phyloP scores from a whole-genome alignment of 2,888 invertebrate genomes.

The Griposia aprilina region DNA sequence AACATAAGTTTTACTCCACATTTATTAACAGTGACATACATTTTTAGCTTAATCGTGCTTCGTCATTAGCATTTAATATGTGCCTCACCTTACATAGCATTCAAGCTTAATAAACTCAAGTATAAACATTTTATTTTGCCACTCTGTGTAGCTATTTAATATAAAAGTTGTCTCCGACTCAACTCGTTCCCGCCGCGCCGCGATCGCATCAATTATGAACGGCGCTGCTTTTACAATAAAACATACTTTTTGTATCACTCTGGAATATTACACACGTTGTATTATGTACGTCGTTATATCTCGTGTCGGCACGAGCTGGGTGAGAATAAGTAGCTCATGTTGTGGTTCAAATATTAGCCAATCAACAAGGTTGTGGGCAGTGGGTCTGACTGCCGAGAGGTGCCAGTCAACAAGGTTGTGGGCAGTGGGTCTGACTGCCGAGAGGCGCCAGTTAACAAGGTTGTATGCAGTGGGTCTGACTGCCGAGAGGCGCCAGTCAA shows the following conservation, averaged over 20 bases:
- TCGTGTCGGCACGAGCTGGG: not conserved
- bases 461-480: too few species aligned
- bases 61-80: slow-evolving; percentile 10
- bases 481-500: too few species aligned
- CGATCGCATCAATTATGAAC: not conserved
- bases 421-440: too few species aligned
- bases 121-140: not conserved
- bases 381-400: too few species aligned
- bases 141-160: not conserved
- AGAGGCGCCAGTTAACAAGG: too few species aligned
- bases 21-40: not conserved
- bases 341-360: not conserved
- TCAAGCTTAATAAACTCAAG: not conserved
- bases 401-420: too few species aligned
- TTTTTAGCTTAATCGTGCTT: not conserved
- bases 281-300: not conserved
- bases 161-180: slow-evolving; percentile 7
- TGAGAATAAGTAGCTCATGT: too few species aligned
- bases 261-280: not conserved
- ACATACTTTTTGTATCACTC: not conserved
- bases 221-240: not conserved
- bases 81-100: not conserved
- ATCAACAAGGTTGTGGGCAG: too few species aligned
- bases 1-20: not conserved
- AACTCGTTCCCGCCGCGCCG: not conserved